Base-by-base conservation (phyloP, 2,888 invertebrate genomes). In the Tetropium fuscum region DNA sequence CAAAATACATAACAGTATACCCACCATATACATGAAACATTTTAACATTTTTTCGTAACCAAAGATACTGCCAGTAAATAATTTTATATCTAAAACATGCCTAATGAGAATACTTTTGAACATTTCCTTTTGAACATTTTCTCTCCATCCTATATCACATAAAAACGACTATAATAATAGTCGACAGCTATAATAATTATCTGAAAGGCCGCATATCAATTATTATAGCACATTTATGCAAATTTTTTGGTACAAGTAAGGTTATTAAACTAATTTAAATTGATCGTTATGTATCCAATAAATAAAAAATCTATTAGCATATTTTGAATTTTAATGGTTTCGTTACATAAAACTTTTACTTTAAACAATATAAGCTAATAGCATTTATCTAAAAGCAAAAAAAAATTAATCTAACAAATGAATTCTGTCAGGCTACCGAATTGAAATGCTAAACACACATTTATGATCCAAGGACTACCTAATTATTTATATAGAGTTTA, bases 231-330 rank as follows among this genome's bases (percentile, higher is more conserved):
- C 30, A 18, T 40, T 40, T 40, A 38, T 40, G 40, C 22, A 34
- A 40, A 51, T 51, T 48, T n/a, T 48, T 38, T 18, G 22, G 6
- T 13, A 6, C n/a, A 40, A 16, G 7, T 40, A 18, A 10, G 40
- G 38, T 22, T 51, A 51, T 40, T 51, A 51, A 49, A 49, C 36
- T 25, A 18, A 27, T 10, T 51, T 51, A 51, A 18, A 27, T 51
- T 40, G 40, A 10, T 40, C 25, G 10, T 40, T 40, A 20, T 40
- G 25, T 51, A 11, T 22, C 5, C 7, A 19, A 51, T 15, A 25
- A 51, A 36, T 3, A 49, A 43, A 43, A 22, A 22, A 13, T 18
- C 22, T 8, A 40, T 40, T 40, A 40, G 6, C 25, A 40, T 51
- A 40, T 51, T 27, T 40, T n/a, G n/a, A 25, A 44, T 44, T 44